Evolutionary conservation across 2,888 invertebrate genomes (phyloP).

Genomic region (Nomada lathburiana): DNA sequence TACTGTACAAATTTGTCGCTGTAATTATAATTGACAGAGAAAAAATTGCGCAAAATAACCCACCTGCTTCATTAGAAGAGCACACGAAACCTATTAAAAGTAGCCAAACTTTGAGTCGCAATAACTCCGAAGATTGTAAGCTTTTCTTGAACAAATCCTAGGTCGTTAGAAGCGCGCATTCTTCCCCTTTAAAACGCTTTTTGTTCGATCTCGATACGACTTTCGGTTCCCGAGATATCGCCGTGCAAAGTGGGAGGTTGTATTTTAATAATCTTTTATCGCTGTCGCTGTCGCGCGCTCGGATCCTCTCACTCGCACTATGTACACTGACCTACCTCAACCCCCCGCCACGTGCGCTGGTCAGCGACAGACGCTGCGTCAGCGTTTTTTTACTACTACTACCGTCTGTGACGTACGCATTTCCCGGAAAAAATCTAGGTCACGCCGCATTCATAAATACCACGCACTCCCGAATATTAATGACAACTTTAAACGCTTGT

Average conservation of each 20-base stretch:
- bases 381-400: slow-evolving; percentile 12
- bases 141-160: fast-evolving
- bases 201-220: neutral
- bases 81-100: neutral
- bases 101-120: neutral
- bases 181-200: neutral
- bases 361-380: slow-evolving; percentile 22
- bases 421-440: slow-evolving; percentile 25
- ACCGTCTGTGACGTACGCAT: slow-evolving; percentile 1
- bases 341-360: slow-evolving; percentile 2
- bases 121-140: neutral
- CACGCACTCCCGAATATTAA: neutral
- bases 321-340: neutral
- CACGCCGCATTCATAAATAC: neutral
- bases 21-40: neutral
- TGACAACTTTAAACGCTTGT: neutral
- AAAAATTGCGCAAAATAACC: too few relatives aligned
- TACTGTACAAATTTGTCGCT: too few relatives aligned
- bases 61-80: too few relatives aligned
- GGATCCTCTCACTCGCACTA: neutral
- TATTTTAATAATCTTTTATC: slow-evolving; percentile 19
- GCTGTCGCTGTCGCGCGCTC: neutral
- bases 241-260: slow-evolving; percentile 3
- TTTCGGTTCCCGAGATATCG: slow-evolving; percentile 11
- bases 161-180: neutral